phyloP scores from a whole-genome alignment of 1,140 invertebrate genomes.

The Ceratosolen solmsi region DNA sequence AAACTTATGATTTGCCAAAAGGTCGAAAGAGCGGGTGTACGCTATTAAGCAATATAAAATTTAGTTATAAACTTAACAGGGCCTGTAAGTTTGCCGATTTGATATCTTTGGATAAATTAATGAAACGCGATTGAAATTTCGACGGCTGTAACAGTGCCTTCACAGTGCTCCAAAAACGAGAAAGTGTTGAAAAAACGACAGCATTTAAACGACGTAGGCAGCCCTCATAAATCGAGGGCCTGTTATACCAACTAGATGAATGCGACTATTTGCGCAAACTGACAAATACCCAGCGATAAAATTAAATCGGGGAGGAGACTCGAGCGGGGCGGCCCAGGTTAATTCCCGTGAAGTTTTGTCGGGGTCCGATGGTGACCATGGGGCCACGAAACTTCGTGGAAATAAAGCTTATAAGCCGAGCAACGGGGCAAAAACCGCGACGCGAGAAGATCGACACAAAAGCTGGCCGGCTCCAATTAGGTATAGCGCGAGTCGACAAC shows the following conservation, averaged over 20 bases:
- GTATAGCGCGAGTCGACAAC: constrained; percentile 3
- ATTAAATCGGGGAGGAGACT: constrained; percentile 22
- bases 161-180: too few relatives aligned
- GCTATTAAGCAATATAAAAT: too few relatives aligned
- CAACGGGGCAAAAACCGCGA: neutral
- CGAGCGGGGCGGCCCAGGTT: neutral
- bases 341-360: neutral
- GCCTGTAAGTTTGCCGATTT: too few relatives aligned
- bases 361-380: neutral
- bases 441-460: constrained; percentile 44
- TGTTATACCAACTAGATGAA: constrained; percentile 15
- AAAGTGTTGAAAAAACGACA: too few relatives aligned
- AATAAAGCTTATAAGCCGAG: constrained; percentile 8
- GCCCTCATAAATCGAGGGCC: too few relatives aligned
- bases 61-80: too few relatives aligned
- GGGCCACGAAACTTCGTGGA: neutral
- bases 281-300: constrained; percentile 41
- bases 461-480: constrained; percentile 40
- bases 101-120: too few relatives aligned
- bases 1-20: neutral
- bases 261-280: constrained; percentile 33
- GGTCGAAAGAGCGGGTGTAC: too few relatives aligned
- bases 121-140: too few relatives aligned
- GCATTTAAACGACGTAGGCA: too few relatives aligned
- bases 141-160: too few relatives aligned